Base-by-base conservation (phyloP, 2,113 vertebrate species). In the Takifugu flavidus region DNA sequence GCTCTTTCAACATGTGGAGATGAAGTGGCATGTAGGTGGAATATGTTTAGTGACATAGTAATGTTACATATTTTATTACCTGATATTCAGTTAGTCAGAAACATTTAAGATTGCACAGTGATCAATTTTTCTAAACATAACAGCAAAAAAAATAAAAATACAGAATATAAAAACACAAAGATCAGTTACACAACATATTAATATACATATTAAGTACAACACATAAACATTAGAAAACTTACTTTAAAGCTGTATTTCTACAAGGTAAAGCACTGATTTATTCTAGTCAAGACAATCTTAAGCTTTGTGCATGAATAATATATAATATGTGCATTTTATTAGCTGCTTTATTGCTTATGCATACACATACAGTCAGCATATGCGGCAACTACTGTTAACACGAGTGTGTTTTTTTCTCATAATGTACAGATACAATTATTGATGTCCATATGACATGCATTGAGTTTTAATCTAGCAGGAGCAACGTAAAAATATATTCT, bases 331-430 rank as follows among this genome's bases (percentile, higher is more conserved):
- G 77, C 74, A 82, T 78, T 69, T 67, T 49, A 42, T 75, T 67
- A 70, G 57, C 74, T 70, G n/a, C 3, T 49, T 78, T 79, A 72
- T 84, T 82, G 64, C 77, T 78, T 26, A 46, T 77, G 62, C 70
- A 5, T 68, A 67, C 56, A 78, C 72, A 86, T 76, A 73, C 59
- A 82, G 52, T 62, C 58, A 75, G 66, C 67, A 49, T 54, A 52
- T 83, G 70, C 62, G 49, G 55, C 58, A 34, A 77, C 45, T 78
- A 74, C 49, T 53, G 60, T 65, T 46, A 69, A 59, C 51, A 11
- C 53, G 49, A 54, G 57, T 50, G 25, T 67, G 70, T 70, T 59
- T 63, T 27, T 72, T 58, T 70, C n/a, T 62, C 62, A 65, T 56
- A 53, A 27, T 55, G 34, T 76, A 63, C 43, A 65, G 26, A 65